phyloP scores from a whole-genome alignment of 2,113 vertebrate species.

The Bubalus kerabau region DNA sequence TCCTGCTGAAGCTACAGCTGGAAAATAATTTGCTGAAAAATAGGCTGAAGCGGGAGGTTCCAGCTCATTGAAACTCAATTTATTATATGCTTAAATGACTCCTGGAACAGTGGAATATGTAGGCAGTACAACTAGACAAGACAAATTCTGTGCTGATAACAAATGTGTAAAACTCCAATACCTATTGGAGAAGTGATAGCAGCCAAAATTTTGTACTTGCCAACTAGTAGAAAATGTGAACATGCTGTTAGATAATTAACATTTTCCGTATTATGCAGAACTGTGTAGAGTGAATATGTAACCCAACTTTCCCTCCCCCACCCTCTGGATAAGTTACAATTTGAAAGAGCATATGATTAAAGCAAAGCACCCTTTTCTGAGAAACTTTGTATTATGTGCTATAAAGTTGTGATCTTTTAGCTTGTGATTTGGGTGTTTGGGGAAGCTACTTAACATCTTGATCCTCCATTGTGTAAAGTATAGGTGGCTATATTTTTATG shows the following conservation, averaged over 20 bases:
- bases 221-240: constrained; percentile 67
- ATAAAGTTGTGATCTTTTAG: neutral
- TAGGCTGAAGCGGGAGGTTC: constrained; percentile 70
- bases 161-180: constrained; percentile 64
- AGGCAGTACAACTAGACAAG: constrained; percentile 68
- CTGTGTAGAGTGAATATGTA: constrained; percentile 44
- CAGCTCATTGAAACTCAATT: constrained; percentile 77
- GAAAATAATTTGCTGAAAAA: constrained; percentile 74
- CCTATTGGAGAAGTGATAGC: constrained; percentile 60
- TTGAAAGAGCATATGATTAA: constrained; percentile 58
- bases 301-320: neutral
- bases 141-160: constrained; percentile 69
- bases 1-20: constrained; percentile 57
- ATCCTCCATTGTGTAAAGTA: neutral
- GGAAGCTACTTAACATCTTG: neutral
- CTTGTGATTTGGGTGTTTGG: neutral
- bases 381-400: neutral
- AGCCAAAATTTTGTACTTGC: constrained; percentile 62
- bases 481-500: neutral
- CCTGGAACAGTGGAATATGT: constrained; percentile 65
- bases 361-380: constrained; percentile 42
- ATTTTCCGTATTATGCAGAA: constrained; percentile 66
- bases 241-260: constrained; percentile 68
- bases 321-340: neutral
- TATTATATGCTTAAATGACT: constrained; percentile 75